A percentile compares a stretch with the other conserved stretches of the same genome.
phyloP scores from a whole-genome alignment of 1,140 invertebrate genomes.

The Drosophila albomicans region DNA sequence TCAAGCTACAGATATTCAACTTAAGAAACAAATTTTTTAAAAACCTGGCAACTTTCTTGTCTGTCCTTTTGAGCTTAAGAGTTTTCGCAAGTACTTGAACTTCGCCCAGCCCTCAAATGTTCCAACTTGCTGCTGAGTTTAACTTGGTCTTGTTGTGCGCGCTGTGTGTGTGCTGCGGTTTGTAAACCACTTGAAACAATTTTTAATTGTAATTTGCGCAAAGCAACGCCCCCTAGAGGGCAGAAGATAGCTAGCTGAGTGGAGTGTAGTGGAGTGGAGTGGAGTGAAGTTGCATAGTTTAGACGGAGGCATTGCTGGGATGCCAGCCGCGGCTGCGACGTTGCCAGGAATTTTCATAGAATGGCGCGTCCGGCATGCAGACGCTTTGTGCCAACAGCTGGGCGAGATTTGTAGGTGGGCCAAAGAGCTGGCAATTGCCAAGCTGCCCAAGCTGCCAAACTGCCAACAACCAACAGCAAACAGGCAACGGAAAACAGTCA shows the following conservation, averaged over 20 bases:
- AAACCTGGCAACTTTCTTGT: not conserved
- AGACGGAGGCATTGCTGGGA: conserved; percentile 71
- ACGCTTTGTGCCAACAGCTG: conserved; percentile 65
- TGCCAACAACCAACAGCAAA: not conserved
- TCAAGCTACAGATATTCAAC: not conserved
- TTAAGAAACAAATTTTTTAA: not conserved
- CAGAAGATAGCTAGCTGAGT: conserved; percentile 7
- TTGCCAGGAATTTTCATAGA: conserved; percentile 79
- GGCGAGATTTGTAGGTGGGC: conserved; percentile 61
- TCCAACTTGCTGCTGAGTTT: conserved; percentile 11
- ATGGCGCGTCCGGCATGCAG: conserved; percentile 77
- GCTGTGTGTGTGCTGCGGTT: conserved; percentile 72
- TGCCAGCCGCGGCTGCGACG: conserved; percentile 77
- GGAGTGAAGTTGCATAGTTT: conserved; percentile 64
- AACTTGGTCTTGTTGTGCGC: conserved; percentile 43
- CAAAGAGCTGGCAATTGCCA: not conserved
- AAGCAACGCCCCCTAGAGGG: conserved; percentile 63
- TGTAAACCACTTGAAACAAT: conserved; percentile 83
- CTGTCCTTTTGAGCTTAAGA: not conserved
- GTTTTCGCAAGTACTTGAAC: not conserved
- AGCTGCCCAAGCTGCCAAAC: too few relatives aligned
- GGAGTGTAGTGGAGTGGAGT: conserved; percentile 18
- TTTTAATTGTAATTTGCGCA: conserved; percentile 82
- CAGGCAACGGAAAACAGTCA: not conserved
- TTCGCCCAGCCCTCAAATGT: conserved; percentile 41